Percentiles rank a stretch among this genome's conserved stretches.
phyloP scores from a whole-genome alignment of 2,888 invertebrate genomes.

The Petrolisthes cinctipes region DNA sequence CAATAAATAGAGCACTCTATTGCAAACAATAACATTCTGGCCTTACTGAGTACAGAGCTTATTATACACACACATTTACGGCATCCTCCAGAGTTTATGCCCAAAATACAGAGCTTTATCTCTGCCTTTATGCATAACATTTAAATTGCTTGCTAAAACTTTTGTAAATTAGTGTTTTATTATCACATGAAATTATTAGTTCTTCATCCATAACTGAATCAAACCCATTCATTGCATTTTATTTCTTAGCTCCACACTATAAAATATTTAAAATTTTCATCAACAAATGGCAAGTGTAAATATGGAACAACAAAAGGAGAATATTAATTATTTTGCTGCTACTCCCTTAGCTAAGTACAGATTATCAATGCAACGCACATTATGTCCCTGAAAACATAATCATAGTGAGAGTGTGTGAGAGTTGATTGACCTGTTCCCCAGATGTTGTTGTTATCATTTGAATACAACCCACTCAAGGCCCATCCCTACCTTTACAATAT shows the following conservation, averaged over 20 bases:
- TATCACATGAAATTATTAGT: conserved; percentile 33
- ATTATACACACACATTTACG: conserved; percentile 29
- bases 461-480: neutral
- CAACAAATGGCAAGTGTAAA: too few species aligned
- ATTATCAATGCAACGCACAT: neutral
- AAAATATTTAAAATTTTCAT: too few species aligned
- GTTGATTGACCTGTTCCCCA: neutral
- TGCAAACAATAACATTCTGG: conserved; percentile 45
- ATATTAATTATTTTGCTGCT: too few species aligned
- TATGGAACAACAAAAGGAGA: neutral
- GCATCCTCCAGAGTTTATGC: conserved; percentile 30
- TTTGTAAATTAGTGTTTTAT: conserved; percentile 32
- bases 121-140: conserved; percentile 11
- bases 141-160: conserved; percentile 22
- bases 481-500: neutral
- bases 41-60: conserved; percentile 34
- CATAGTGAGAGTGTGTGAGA: conserved; percentile 22
- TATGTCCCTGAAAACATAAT: conserved; percentile 42
- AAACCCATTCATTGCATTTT: neutral
- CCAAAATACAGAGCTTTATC: conserved; percentile 15
- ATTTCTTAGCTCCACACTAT: too few species aligned
- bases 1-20: conserved; percentile 28
- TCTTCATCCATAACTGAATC: neutral
- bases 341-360: conserved; percentile 4
- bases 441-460: neutral